These are phyloP conservation scores for Camponotus vicinus DNA, from an alignment of 1,140 invertebrate genomes.

Conservation along the genomic window DNA sequence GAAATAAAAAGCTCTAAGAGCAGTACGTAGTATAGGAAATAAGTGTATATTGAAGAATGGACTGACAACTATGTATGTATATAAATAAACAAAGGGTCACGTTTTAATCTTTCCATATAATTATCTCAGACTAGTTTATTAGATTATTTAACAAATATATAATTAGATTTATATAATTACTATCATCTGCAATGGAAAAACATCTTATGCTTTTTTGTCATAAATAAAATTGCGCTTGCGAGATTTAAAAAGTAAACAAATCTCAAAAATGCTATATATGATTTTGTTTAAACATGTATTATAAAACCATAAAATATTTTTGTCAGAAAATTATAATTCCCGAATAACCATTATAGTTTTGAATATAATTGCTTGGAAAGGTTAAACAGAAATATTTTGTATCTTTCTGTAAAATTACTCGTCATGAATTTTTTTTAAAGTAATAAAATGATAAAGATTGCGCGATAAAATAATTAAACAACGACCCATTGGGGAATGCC, in stretches of 20 bases:
- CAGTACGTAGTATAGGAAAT: constrained; percentile 24
- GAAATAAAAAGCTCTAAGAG: not conserved
- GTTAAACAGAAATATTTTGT: not conserved
- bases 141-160: not conserved
- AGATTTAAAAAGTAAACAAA: constrained; percentile 6
- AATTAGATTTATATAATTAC: not conserved
- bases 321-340: not conserved
- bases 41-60: constrained; percentile 26
- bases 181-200: not conserved
- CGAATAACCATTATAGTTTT: not conserved
- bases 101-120: constrained; percentile 5
- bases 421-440: constrained; percentile 26
- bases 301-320: not conserved
- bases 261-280: not conserved
- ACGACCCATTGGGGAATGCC: not conserved
- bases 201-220: not conserved
- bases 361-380: not conserved
- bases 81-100: not conserved
- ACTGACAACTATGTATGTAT: constrained; percentile 17
- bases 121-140: not conserved
- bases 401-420: constrained; percentile 12
- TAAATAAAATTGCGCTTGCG: not conserved
- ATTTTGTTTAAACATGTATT: not conserved
- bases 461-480: not conserved
- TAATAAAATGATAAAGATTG: constrained; percentile 19